Evolutionary conservation across 2,113 vertebrate genomes (phyloP), one percentile per base, ranked within the genome.

Genomic region (Panthera tigris): DNA sequence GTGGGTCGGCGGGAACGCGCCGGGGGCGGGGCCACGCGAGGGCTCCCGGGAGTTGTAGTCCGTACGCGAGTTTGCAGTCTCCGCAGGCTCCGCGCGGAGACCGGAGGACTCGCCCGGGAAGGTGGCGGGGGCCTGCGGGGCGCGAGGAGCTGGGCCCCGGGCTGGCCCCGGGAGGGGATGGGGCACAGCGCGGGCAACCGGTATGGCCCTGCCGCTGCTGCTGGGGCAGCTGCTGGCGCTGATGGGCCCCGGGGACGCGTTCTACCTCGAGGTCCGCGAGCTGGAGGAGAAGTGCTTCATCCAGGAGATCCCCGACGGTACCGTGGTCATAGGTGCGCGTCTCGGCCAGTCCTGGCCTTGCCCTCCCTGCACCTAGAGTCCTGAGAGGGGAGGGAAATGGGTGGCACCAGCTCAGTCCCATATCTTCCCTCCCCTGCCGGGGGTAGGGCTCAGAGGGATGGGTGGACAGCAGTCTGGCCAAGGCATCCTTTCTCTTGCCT

Each of bases 271-370:
- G 96, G 99, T 99, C 89, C 99, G 99, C 25, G 99, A 99, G 98
- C 99, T 99, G 0, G 99, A 99, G 97, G 99, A 99, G 98, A 99
- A 99, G 96, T 99, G 99, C 84, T 99, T 99, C 97, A 99, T 99
- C 52, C 99, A 99, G 98, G 99, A 99, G 97, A 99, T 99, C 48
- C 99, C 99, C 0, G 99, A 99, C 95, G 99, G 99, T 97, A 99
- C 99, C 5, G 99, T 99, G 99, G 99, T 99, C 31, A 99, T 99
- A 97, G 99, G 99, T 99, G 85, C 55, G 84, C 31, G 18, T 68
- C 14, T 5, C 36, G 8, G 68, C 79, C 41, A 39, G n/a, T 76
- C n/a, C 19, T 1, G 15, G 21, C n/a, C 55, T 45, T 76, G 12
- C 79, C 57, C 41, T 78, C 33, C 61, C 48, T 25, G 8, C 68